phyloP scores from a whole-genome alignment of 1,140 invertebrate genomes.

The Formica exsecta region DNA sequence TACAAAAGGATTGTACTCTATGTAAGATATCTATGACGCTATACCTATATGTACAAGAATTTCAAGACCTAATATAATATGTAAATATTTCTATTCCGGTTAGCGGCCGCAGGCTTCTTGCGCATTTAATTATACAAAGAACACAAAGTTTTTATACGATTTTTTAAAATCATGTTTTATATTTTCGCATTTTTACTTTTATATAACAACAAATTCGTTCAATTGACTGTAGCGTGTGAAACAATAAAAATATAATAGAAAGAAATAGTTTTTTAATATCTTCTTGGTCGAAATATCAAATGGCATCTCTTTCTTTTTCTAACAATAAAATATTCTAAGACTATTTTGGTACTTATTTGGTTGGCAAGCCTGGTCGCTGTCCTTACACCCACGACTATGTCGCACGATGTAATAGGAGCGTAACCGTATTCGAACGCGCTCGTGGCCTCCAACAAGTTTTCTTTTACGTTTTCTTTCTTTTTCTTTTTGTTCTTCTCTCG shows the following conservation, averaged over 20 bases:
- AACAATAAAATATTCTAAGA: background rate
- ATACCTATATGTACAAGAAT: background rate
- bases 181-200: background rate
- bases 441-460: constrained; percentile 6
- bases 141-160: background rate
- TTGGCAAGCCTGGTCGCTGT: constrained; percentile 50
- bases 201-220: background rate
- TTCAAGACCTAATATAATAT: background rate
- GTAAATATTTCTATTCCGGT: background rate
- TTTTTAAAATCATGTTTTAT: background rate
- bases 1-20: background rate
- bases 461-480: constrained; percentile 13
- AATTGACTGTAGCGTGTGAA: background rate
- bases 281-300: background rate
- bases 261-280: background rate
- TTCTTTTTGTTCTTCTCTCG: background rate
- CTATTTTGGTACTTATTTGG: constrained; percentile 28
- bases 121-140: background rate
- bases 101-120: background rate
- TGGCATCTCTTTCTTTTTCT: background rate
- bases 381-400: constrained; percentile 63
- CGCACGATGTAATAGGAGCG: constrained; percentile 42
- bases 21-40: background rate
- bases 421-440: constrained; percentile 37
- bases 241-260: too few species aligned